A percentile compares a stretch with the other conserved stretches of the same genome.
phyloP scores from a whole-genome alignment of 30 jellyfish, hydroid and myxozoan species.

The Calvadosia cruxmelitensis region DNA sequence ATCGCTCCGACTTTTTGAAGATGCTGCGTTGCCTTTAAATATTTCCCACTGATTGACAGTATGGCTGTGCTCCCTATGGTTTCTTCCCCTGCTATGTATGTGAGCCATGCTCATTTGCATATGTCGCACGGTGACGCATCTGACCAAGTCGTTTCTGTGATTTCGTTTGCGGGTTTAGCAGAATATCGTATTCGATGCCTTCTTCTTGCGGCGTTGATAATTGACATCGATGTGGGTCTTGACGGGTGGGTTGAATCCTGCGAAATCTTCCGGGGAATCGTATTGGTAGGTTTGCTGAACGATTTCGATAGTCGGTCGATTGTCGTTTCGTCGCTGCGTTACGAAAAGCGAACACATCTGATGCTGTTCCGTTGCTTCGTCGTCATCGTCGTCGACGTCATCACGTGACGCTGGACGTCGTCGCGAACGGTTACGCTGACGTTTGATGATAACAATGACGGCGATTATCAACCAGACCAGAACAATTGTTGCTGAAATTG shows the following conservation, averaged over 20 bases:
- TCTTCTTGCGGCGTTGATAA: constrained; percentile 63
- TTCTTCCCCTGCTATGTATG: too few relatives aligned
- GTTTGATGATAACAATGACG: constrained; percentile 64
- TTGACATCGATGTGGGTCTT: constrained; percentile 89
- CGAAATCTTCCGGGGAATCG: constrained; percentile 55
- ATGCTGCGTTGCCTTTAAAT: too few relatives aligned
- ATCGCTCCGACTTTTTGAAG: too few relatives aligned
- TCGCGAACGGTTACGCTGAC: constrained; percentile 38
- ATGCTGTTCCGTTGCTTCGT: constrained; percentile 59
- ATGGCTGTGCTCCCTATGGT: too few relatives aligned
- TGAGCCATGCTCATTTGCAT: too few relatives aligned
- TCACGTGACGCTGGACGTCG: constrained; percentile 8
- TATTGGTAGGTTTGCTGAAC: constrained; percentile 70
- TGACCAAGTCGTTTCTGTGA: too few relatives aligned
- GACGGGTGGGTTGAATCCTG: constrained; percentile 79
- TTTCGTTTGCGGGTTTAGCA: too few relatives aligned
- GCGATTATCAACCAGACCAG: constrained; percentile 85
- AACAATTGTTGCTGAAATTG: constrained; percentile 83
- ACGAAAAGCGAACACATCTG: constrained; percentile 82
- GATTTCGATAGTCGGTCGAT: constrained; percentile 83
- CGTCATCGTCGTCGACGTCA: constrained; percentile 30
- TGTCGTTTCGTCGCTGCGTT: constrained; percentile 30
- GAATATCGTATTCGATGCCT: constrained; percentile 34
- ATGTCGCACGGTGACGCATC: too few relatives aligned
- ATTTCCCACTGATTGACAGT: too few relatives aligned